phyloP scores from a whole-genome alignment of 2,113 vertebrate species.

The Burhinus bistriatus region DNA sequence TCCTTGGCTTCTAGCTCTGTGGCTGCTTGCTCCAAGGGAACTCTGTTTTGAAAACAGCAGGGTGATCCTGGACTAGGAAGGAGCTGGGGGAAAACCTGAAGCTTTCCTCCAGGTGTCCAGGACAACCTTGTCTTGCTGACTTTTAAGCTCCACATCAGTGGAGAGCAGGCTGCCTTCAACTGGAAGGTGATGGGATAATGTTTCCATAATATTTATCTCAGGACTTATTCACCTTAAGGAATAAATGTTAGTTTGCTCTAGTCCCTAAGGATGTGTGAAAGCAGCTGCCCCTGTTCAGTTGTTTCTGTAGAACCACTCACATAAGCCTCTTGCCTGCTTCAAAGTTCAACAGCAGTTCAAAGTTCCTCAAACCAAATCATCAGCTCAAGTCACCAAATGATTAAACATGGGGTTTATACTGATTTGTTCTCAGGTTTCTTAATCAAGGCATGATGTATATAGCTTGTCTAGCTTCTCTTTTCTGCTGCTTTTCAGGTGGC shows the following conservation, averaged over 20 bases:
- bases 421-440: not conserved
- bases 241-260: not conserved
- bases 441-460: not conserved
- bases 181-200: not conserved
- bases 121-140: not conserved
- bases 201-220: not conserved
- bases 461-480: not conserved
- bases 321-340: not conserved
- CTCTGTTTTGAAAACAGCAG: not conserved
- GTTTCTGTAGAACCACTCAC: not conserved
- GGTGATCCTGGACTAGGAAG: not conserved
- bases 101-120: not conserved
- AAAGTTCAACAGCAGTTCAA: conserved; percentile 52
- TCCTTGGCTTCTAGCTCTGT: not conserved
- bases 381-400: not conserved
- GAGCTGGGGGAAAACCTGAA: not conserved
- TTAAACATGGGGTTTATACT: conserved; percentile 6
- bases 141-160: not conserved
- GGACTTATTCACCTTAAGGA: not conserved
- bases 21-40: not conserved
- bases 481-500: not conserved
- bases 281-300: not conserved
- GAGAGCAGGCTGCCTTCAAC: not conserved
- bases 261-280: not conserved
- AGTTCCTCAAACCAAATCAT: conserved; percentile 15